These are phyloP conservation scores for Lithosia quadra DNA, from an alignment of 2,888 invertebrate genomes.

Conservation along the genomic window DNA sequence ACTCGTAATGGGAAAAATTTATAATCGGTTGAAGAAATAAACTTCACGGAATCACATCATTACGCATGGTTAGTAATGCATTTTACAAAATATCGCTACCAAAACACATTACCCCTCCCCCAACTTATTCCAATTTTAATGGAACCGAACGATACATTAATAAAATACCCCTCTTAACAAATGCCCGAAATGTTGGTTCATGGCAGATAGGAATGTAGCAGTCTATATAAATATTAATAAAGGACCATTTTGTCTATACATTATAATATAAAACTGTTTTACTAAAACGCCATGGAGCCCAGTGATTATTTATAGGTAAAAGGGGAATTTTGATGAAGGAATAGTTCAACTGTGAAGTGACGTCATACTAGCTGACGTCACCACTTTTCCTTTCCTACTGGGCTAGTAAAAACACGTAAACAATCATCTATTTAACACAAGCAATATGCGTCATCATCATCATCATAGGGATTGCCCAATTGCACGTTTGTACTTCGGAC, in stretches of 20 bases:
- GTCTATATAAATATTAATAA: slow-evolving; percentile 60
- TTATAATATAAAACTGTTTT: slow-evolving; percentile 3
- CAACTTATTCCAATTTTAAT: slow-evolving; percentile 50
- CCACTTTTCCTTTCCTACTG: background rate
- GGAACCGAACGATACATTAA: slow-evolving; percentile 58
- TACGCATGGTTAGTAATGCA: slow-evolving; percentile 20
- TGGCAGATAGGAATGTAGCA: slow-evolving; percentile 48
- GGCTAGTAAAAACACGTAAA: background rate
- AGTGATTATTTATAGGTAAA: slow-evolving; percentile 1
- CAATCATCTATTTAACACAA: too few relatives aligned
- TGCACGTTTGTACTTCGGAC: too few relatives aligned
- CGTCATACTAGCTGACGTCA: background rate
- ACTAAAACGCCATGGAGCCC: background rate
- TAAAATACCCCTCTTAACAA: slow-evolving; percentile 58
- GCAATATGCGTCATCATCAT: too few relatives aligned
- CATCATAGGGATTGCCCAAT: too few relatives aligned
- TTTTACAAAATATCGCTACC: slow-evolving; percentile 37
- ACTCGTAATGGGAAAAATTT: background rate
- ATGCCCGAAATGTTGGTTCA: slow-evolving; percentile 52
- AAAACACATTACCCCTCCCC: slow-evolving; percentile 43
- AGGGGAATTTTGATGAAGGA: slow-evolving; percentile 12
- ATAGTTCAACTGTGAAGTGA: background rate
- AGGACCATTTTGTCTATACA: slow-evolving; percentile 18
- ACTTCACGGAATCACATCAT: slow-evolving; percentile 24
- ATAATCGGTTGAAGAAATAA: background rate